Evolutionary conservation across 2,888 invertebrate species (phyloP).

Genomic region (Ramazzottius varieornatus): DNA sequence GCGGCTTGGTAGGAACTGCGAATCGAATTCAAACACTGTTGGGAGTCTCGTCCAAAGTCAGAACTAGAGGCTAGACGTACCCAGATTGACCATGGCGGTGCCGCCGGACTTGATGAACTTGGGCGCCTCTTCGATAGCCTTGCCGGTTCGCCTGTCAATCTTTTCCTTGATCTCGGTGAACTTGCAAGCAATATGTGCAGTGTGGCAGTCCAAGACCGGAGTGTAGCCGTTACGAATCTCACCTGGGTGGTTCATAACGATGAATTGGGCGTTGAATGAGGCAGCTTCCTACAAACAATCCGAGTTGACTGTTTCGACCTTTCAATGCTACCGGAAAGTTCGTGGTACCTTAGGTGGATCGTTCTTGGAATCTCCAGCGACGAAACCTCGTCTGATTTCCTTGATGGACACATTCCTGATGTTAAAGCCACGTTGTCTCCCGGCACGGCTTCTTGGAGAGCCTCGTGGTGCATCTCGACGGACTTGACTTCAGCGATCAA

Average conservation of each 20-base stretch:
- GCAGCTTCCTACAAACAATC: too few species aligned
- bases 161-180: slow-evolving; percentile 95
- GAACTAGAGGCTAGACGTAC: not conserved
- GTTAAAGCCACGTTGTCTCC: slow-evolving; percentile 99
- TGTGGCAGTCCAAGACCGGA: slow-evolving; percentile 98
- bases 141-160: slow-evolving; percentile 91
- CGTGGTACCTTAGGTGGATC: slow-evolving; percentile 87
- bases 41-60: too few species aligned
- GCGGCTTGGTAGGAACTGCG: slow-evolving; percentile 63
- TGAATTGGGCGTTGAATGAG: slow-evolving; percentile 24
- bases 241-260: slow-evolving; percentile 96
- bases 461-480: slow-evolving; percentile 99
- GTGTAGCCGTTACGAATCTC: slow-evolving; percentile 96
- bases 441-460: slow-evolving; percentile 72
- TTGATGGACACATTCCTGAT: slow-evolving; percentile 99
- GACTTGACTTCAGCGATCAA: slow-evolving; percentile 98
- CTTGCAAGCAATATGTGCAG: slow-evolving; percentile 98
- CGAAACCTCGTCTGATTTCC: slow-evolving; percentile 95
- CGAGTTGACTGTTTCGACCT: not conserved
- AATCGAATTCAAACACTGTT: too few species aligned
- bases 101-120: slow-evolving; percentile 89
- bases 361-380: slow-evolving; percentile 88
- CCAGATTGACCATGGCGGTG: slow-evolving; percentile 70
- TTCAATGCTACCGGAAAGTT: too few species aligned
- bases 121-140: slow-evolving; percentile 46